Evolutionary conservation across 1,140 invertebrate genomes (phyloP).

Genomic region (Listronotus bonariensis): DNA sequence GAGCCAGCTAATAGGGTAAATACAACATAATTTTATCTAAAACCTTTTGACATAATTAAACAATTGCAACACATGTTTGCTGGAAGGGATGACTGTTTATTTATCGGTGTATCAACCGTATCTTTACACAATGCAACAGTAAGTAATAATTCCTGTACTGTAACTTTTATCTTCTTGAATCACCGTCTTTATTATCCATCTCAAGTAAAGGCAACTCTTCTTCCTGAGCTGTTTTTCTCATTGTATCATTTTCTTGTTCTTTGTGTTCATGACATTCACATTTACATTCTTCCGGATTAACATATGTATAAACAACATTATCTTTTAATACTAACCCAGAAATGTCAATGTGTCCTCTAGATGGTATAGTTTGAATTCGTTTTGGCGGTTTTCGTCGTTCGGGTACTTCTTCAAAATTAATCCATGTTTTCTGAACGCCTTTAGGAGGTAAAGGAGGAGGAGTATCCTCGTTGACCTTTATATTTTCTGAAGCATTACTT

Average conservation of each 20-base stretch:
- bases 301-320: conserved; percentile 70
- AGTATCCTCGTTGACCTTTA: conserved; percentile 57
- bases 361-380: conserved; percentile 77
- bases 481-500: conserved; percentile 52
- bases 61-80: too few relatives aligned
- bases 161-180: too few relatives aligned
- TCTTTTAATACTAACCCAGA: conserved; percentile 49
- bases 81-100: too few relatives aligned
- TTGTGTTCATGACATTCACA: conserved; percentile 77
- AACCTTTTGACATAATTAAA: too few relatives aligned
- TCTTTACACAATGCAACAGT: too few relatives aligned
- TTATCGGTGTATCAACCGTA: too few relatives aligned
- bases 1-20: too few relatives aligned
- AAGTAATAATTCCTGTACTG: too few relatives aligned
- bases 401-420: conserved; percentile 84
- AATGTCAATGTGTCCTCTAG: conserved; percentile 53
- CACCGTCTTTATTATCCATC: too few relatives aligned
- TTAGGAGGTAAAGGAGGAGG: conserved; percentile 60
- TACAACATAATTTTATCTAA: too few relatives aligned
- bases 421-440: conserved; percentile 66
- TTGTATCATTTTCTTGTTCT: conserved; percentile 28
- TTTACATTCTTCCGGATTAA: conserved; percentile 80
- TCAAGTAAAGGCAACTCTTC: too few relatives aligned
- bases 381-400: conserved; percentile 77
- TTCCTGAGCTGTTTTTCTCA: too few relatives aligned